Conservation (phyloP, 2,113 vertebrate species). For the Phaethon lepturus region DNA sequence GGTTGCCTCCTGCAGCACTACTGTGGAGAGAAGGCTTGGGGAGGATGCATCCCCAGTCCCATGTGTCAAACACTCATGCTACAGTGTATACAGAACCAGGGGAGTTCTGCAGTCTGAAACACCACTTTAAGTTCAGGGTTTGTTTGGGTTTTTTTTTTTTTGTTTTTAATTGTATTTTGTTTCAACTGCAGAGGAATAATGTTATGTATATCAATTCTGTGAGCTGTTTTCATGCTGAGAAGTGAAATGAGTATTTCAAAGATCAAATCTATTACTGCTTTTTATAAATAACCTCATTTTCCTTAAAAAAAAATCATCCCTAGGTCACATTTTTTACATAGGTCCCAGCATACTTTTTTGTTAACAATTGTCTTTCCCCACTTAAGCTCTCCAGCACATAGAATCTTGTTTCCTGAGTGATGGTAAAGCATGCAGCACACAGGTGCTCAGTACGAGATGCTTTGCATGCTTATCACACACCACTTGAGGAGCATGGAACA, state of each 20-base stretch:
- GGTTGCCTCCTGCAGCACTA: neutral
- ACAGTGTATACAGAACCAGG: neutral
- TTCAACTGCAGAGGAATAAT: neutral
- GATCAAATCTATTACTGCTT: neutral
- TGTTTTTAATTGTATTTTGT: neutral
- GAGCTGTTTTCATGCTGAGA: neutral
- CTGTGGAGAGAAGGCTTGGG: neutral
- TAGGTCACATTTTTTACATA: neutral
- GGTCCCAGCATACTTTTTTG: neutral
- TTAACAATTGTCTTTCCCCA: neutral
- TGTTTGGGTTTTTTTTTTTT: neutral
- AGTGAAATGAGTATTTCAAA: neutral
- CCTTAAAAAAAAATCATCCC: neutral
- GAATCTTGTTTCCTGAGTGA: neutral
- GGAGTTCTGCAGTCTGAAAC: neutral
- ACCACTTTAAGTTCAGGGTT: neutral
- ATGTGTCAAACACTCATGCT: neutral
- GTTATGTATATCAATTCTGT: neutral
- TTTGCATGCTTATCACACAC: neutral
- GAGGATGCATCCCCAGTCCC: neutral
- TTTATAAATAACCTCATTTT: neutral
- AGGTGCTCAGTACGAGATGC: neutral
- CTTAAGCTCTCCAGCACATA: neutral
- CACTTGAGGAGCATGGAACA: neutral
- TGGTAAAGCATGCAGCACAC: fast-evolving